Evolutionary conservation across 2,113 vertebrate genomes (phyloP).

Genomic region (Microtus montanus): DNA sequence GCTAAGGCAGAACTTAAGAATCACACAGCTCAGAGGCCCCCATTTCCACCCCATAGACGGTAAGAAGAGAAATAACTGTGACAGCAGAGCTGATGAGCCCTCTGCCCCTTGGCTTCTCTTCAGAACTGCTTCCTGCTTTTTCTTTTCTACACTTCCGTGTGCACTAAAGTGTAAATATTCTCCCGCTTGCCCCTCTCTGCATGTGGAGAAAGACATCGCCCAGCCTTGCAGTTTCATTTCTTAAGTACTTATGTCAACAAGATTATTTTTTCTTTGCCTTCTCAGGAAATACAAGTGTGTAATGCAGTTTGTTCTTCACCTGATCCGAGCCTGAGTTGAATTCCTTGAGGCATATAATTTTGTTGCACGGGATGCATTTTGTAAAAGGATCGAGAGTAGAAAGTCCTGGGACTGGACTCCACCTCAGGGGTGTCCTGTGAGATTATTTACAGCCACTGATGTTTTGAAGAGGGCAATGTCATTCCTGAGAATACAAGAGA

Average conservation of each 20-base stretch:
- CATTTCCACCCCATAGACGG: background rate
- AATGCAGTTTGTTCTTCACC: background rate
- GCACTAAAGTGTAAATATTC: background rate
- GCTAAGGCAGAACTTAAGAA: background rate
- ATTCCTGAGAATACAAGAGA: background rate
- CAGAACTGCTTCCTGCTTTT: background rate
- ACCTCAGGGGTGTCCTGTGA: background rate
- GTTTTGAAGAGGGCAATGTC: background rate
- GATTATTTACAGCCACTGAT: background rate
- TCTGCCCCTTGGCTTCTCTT: background rate
- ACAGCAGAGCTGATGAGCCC: background rate
- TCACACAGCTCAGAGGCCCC: background rate
- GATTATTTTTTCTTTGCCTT: background rate
- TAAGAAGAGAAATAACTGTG: background rate
- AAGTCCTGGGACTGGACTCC: background rate
- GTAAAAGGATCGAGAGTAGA: background rate
- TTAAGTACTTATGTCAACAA: slow-evolving; percentile 32
- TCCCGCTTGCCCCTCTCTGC: background rate
- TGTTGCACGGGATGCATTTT: background rate
- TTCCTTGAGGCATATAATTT: background rate
- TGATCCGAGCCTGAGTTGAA: background rate
- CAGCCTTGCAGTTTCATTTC: background rate
- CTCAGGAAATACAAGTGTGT: background rate
- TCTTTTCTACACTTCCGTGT: background rate
- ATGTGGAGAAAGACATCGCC: background rate